Conservation (phyloP, 2,797 vertebrate genomes). For the Helicolenus hilgendorfi region DNA sequence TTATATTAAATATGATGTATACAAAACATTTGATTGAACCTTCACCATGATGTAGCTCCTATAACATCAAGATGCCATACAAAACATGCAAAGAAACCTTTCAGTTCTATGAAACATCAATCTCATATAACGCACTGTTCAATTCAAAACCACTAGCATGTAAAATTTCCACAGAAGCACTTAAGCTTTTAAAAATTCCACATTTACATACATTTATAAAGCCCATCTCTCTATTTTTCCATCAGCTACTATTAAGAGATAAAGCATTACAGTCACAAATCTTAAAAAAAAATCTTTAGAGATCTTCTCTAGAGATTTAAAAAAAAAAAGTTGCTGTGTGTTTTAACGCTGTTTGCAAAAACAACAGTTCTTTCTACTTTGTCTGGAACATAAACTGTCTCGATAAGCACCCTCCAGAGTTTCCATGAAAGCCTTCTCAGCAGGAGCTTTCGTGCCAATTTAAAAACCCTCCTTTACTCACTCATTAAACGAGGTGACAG, state of each 20-base stretch:
- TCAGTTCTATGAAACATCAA: not conserved
- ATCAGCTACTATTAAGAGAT: not conserved
- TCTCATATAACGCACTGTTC: not conserved
- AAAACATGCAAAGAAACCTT: not conserved
- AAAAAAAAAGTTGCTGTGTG: not conserved
- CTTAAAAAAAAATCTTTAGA: not conserved
- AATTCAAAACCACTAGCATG: not conserved
- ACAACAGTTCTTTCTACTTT: slow-evolving; percentile 10
- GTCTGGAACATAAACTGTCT: slow-evolving; percentile 19
- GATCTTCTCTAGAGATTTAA: no score
- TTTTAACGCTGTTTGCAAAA: slow-evolving; percentile 11
- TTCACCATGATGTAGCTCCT: not conserved
- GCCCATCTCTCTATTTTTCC: not conserved
- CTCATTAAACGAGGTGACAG: slow-evolving; percentile 63
- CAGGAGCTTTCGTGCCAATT: slow-evolving; percentile 55
- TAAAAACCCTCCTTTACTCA: slow-evolving; percentile 34
- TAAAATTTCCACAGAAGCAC: not conserved
- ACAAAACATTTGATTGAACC: not conserved
- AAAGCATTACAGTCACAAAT: not conserved
- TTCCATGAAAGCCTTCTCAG: slow-evolving; percentile 53
- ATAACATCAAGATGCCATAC: not conserved
- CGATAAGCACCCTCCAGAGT: slow-evolving; percentile 49
- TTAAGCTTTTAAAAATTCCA: not conserved
- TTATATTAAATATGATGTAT: not conserved
- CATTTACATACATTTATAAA: slow-evolving; percentile 8